Evolutionary conservation across 2,888 invertebrate species (phyloP).

Genomic region (Himalopsyche japonica): DNA sequence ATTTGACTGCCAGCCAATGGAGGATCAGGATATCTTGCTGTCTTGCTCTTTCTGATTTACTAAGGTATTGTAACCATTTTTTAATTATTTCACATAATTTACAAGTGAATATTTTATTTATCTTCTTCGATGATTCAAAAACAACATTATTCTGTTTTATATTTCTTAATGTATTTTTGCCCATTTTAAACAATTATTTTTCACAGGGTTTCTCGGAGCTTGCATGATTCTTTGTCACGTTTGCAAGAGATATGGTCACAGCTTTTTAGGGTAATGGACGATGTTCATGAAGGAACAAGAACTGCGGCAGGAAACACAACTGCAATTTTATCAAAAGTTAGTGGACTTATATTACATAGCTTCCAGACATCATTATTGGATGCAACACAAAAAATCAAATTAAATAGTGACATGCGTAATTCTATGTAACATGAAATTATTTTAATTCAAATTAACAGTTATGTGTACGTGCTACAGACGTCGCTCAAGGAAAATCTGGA

Average conservation of each 20-base stretch:
- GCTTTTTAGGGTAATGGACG: conserved; percentile 90
- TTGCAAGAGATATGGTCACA: conserved; percentile 75
- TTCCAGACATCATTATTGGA: no score
- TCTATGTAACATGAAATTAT: neutral
- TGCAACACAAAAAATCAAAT: no score
- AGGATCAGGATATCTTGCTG: conserved; percentile 91
- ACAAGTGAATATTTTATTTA: no score
- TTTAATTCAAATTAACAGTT: conserved; percentile 55
- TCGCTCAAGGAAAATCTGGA: conserved; percentile 72
- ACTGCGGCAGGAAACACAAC: conserved; percentile 74
- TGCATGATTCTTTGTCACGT: conserved; percentile 42
- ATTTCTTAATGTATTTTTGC: no score
- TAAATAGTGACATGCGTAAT: no score
- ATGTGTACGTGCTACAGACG: conserved; percentile 72
- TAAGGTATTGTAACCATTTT: conserved; percentile 60
- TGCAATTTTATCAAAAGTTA: conserved; percentile 73
- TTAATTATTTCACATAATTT: neutral
- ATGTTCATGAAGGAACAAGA: conserved; percentile 87
- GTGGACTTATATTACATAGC: neutral
- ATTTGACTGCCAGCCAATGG: conserved; percentile 85
- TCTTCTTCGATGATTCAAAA: no score
- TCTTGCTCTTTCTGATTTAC: conserved; percentile 81
- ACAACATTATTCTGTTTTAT: no score
- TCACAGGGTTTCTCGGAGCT: conserved; percentile 41
- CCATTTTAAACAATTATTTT: conserved; percentile 42